A percentile compares a stretch with the other conserved stretches of the same genome.
Evolutionary conservation across 2,888 invertebrate genomes (phyloP).

Genomic region (Endomychus coccineus): DNA sequence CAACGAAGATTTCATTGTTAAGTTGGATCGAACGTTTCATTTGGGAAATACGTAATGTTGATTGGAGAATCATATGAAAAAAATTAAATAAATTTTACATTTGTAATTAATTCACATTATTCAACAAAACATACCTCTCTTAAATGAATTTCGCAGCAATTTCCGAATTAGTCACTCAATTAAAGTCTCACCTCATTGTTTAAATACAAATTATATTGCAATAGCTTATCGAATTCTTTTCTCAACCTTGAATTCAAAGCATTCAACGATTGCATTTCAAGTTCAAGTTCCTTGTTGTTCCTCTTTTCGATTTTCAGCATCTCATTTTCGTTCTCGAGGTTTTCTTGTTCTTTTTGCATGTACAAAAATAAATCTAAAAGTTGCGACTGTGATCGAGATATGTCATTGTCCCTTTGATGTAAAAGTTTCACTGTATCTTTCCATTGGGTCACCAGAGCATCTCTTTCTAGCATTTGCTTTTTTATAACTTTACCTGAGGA

Average conservation of each 20-base stretch:
- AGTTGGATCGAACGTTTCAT: no score
- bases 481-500: constrained; percentile 35
- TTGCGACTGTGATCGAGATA: constrained; percentile 45
- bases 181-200: constrained; percentile 47
- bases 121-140: no score
- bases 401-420: constrained; percentile 61
- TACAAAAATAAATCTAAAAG: constrained; percentile 25
- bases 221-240: constrained; percentile 32
- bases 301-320: constrained; percentile 54
- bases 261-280: constrained; percentile 41
- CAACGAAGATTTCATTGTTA: no score
- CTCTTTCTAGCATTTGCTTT: constrained; percentile 58
- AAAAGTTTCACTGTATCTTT: constrained; percentile 61
- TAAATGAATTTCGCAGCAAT: no score
- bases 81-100: no score
- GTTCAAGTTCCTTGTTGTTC: constrained; percentile 50
- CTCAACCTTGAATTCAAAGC: constrained; percentile 39
- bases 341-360: constrained; percentile 45
- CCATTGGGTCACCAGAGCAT: constrained; percentile 65
- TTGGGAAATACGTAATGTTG: no score
- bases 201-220: constrained; percentile 37
- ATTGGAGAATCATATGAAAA: no score
- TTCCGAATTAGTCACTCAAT: no score
- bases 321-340: constrained; percentile 51
- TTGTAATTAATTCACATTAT: no score